Percentiles rank a stretch among this genome's conserved stretches.
These are phyloP conservation scores for Scleropages formosus DNA, from an alignment of 2,797 vertebrate genomes.

Conservation along the genomic window DNA sequence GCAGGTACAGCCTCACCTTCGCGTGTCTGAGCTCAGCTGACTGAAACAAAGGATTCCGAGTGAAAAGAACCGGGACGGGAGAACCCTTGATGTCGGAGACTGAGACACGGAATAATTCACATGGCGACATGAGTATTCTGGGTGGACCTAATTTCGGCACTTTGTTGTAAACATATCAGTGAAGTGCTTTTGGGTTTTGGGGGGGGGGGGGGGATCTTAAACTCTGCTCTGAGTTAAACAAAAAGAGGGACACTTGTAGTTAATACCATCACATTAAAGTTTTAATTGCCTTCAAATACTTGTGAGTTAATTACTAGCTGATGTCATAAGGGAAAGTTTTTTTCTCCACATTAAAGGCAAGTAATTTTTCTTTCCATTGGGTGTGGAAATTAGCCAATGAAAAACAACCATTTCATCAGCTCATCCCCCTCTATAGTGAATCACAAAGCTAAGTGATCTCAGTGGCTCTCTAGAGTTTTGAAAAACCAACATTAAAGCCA, in stretches of 20 bases:
- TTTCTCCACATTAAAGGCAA: slow-evolving; percentile 13
- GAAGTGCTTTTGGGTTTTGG: background rate
- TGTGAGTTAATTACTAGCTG: slow-evolving; percentile 23
- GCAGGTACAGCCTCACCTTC: too few species aligned
- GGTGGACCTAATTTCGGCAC: too few species aligned
- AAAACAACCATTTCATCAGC: background rate
- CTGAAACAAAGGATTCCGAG: too few species aligned
- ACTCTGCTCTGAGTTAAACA: background rate
- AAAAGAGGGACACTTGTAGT: background rate
- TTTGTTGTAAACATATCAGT: background rate
- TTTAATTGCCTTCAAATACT: slow-evolving; percentile 31
- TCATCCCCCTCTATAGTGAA: background rate
- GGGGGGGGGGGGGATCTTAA: background rate
- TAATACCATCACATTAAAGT: slow-evolving; percentile 1
- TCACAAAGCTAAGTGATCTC: background rate
- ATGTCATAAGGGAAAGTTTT: slow-evolving; percentile 20
- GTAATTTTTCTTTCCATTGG: slow-evolving; percentile 18
- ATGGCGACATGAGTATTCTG: too few species aligned
- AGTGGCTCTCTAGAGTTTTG: too few species aligned
- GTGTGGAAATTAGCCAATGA: slow-evolving; percentile 1
- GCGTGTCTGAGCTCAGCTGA: too few species aligned
- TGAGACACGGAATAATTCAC: too few species aligned
- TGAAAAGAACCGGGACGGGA: too few species aligned
- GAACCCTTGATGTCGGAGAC: too few species aligned
- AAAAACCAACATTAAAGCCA: background rate